Evolutionary conservation across 2,888 invertebrate species (phyloP), one percentile per base, ranked within the genome.

Genomic region (Frankliniella fusca): DNA sequence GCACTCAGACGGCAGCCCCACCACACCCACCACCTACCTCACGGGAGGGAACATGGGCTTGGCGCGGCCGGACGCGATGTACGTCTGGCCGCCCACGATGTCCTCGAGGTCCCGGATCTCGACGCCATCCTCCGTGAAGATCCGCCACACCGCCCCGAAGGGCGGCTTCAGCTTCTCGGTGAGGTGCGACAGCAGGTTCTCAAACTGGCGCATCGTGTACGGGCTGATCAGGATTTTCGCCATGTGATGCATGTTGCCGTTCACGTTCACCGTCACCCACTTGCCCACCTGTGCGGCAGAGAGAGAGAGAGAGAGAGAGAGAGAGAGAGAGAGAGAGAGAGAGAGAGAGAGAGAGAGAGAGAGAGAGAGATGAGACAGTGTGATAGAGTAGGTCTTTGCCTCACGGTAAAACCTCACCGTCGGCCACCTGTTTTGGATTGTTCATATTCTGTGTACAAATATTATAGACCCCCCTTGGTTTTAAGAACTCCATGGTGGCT

Each of bases 181-280:
- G 70, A 76, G 70, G 70, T 76, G 70, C 70, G 70, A 76, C 27
- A 76, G 70, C 27, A 76, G 70, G 70, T 27, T 76, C 70, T 76
- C 70, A 27, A 76, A 76, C 70, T 76, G 70, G 70, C 70, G 70
- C 27, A 76, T 12, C 27, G 70, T 76, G 70, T 76, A 76, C 11
- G 70, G 70, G 70, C 70, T 76, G 70, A 76, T 76, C 23, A 76
- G 70, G 70, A 76, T 76, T 27, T 27, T 27, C 3, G 70, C 70
- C 70, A 1, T 27, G 70, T 76, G 70, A 27, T 76, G 70, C 7
- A 12, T 12, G 70, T 27, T 76, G 70, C 70, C 70, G 70, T 76
- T 76, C 27, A 76, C 70, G 70, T 76, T 76, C 70, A 76, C 70
- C 70, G 70, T 76, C 70, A 76, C 70, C 70, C 70, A 76, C 70